Base-by-base conservation (phyloP, 2,888 invertebrate species). In the Sinohyriopsis cumingii region DNA sequence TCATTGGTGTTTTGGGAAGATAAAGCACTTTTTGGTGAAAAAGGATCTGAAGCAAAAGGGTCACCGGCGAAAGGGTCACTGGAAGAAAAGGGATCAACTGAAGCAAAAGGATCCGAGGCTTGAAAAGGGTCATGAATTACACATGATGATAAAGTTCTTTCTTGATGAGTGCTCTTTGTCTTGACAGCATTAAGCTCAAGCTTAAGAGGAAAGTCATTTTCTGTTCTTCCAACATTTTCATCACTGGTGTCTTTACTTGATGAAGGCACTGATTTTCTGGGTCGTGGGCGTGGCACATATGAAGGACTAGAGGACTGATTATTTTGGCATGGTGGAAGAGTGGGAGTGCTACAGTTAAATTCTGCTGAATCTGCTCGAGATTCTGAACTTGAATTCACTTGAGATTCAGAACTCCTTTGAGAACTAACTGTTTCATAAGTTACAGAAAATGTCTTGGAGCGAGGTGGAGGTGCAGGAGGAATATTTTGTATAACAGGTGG, bases 81-180 rank as follows among this genome's bases (percentile, higher is more conserved):
- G 53, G 65, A 62, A 6, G 67, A 69, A 67, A 76, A 76, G 53
- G 73, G 76, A 53, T 76, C 73, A 18, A 73, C 69, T 24, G 69
- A 66, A 33, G 79, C 80, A 71, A 82, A 82, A 25, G 82, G 82
- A 63, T 82, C 82, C 57, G 75, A 69, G 20, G 72, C 70, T 24
- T 72, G 71, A 77, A 82, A 80, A 24, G 82, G 82, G 61, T 82
- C 80, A 55, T 76, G 69, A 25, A 81, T 71, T 25, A 68, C 66
- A 68, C 70, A 71, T 25, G 45, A 45, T 45, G 12, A 45, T 15
- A 12, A 45, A 45, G 45, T 45, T 45, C 45, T 45, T 45, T 15
- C 45, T 12, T 15, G 45, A 45, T 15, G 12, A 15, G 15, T 45
- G 45, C 20, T 61, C 57, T 25, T 56, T 56, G 54, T 64, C 55